Base-by-base conservation (phyloP, 2,113 vertebrate species). In the Arvicanthis niloticus region DNA sequence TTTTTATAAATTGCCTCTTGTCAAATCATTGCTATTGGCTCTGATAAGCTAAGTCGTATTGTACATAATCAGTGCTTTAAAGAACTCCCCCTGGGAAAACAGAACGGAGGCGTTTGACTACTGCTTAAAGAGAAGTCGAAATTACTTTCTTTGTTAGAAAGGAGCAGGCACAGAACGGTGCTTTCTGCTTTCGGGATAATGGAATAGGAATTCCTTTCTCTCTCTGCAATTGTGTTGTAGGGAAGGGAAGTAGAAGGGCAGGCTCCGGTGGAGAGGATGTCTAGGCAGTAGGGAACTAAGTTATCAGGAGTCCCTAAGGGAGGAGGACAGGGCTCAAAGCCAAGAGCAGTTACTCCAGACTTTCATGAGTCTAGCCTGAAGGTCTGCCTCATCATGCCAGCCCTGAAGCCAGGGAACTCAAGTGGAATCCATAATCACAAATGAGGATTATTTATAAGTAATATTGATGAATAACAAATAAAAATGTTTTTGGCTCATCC, bases 131-230 rank as follows among this genome's bases (percentile, higher is more conserved):
- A 95, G 70, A 93, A 95, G 88, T 76, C 40, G 70, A 91, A 97
- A 96, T 97, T 94, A 75, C 82, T 94, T 96, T 87, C 95, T 93
- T 97, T 95, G 82, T 95, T 89, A 78, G 60, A 86, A 92, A 95
- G 85, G 89, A 92, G 88, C 56, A 42, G 67, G 48, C 90, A 62
- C 60, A 95, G 77, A 97, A 89, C 53, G 19, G 9, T 31, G 26
- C 82, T 84, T 95, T 81, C 31, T 31, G 26, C 82, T 84, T 95
- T 81, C 31, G 21, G 51, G 7, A 94, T 89, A 96, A 91, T 97
- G 26, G 45, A 95, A 77, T 53, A 80, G 72, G 48, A 93, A 53
- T 65, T 58, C 68, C 65, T 90, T 67, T 91, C 48, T 72, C 51
- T 62, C 68, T 70, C 31, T 22, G 58, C 95, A 93, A 88, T 97